phyloP scores from a whole-genome alignment of 2,113 vertebrate genomes.

The Pyrgilauda ruficollis region DNA sequence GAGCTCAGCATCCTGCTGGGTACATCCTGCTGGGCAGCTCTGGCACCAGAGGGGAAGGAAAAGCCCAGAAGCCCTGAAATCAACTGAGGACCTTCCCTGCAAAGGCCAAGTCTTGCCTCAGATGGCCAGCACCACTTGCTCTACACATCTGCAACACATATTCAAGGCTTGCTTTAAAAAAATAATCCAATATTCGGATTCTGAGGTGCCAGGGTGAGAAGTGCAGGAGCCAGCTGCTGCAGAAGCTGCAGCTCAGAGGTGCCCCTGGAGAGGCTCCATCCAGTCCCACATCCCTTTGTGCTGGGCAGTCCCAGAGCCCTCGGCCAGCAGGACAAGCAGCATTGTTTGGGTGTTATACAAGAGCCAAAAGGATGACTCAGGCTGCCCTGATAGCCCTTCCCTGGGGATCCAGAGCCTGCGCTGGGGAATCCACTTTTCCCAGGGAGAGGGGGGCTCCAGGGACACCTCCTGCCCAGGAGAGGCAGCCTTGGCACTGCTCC shows the following conservation, averaged over 20 bases:
- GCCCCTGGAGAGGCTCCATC: background rate
- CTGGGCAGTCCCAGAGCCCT: background rate
- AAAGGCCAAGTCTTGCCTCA: background rate
- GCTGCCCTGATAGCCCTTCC: background rate
- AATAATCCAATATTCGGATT: fast-evolving
- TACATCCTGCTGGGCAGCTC: background rate
- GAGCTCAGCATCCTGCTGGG: background rate
- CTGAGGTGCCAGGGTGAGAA: background rate
- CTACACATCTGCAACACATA: background rate
- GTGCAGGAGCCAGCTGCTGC: background rate
- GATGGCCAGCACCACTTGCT: background rate
- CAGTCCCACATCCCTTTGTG: background rate
- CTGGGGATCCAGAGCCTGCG: background rate
- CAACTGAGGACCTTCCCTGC: background rate
- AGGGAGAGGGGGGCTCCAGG: background rate
- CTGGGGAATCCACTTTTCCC: background rate
- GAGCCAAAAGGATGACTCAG: background rate
- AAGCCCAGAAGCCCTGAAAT: background rate
- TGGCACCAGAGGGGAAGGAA: background rate
- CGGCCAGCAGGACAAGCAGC: background rate
- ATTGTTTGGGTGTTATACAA: background rate
- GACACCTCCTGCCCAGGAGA: background rate
- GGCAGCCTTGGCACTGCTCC: fast-evolving
- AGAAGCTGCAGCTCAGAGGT: background rate
- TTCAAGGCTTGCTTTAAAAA: background rate